Conservation (phyloP, 2,113 vertebrate species). For the Bubo scandiacus region DNA sequence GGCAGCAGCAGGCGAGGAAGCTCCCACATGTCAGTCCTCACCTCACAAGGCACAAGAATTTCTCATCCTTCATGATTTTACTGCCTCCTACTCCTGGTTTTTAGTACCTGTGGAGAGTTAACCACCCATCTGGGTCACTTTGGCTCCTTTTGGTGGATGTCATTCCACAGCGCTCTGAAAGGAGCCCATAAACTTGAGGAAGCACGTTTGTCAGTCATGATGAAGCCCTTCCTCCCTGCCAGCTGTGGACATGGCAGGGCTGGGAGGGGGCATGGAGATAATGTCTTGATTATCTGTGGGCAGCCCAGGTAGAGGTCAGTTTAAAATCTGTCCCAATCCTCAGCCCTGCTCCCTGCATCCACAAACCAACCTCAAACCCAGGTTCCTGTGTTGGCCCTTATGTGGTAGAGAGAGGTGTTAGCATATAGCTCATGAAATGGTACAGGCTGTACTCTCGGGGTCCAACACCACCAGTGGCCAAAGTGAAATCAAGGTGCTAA, state of each 20-base stretch:
- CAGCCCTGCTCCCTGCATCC: neutral
- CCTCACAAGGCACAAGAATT: neutral
- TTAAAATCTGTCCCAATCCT: neutral
- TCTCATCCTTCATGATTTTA: neutral
- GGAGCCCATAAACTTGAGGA: neutral
- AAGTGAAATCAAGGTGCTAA: neutral
- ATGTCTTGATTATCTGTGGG: neutral
- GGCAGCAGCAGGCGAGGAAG: neutral
- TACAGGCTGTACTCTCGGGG: neutral
- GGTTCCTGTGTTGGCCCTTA: neutral
- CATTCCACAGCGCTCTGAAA: neutral
- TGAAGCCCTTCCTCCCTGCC: neutral
- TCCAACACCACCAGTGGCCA: neutral
- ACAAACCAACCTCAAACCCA: neutral
- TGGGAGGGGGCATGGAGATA: accelerated
- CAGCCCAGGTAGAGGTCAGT: neutral
- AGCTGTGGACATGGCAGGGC: neutral
- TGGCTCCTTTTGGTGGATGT: neutral
- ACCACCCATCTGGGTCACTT: neutral
- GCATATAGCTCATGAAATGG: neutral
- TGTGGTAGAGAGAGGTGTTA: neutral
- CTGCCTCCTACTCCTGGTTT: neutral
- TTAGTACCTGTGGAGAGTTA: neutral
- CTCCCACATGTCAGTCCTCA: neutral
- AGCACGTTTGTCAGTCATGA: neutral